Base-by-base conservation (phyloP, 2,797 vertebrate genomes). In the Apogon talboti region DNA sequence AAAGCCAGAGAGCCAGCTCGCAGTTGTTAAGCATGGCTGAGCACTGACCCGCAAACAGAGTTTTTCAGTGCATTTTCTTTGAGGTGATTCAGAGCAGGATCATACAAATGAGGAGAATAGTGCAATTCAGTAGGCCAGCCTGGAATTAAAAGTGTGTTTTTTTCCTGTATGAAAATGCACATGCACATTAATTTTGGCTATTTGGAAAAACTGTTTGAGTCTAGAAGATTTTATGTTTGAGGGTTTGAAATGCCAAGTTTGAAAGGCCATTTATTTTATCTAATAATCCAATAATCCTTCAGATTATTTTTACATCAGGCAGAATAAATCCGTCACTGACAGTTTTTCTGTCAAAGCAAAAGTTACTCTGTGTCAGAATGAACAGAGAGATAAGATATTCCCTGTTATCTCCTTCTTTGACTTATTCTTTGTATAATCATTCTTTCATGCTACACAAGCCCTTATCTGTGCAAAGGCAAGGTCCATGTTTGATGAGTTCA, bases 361-460 rank as follows among this genome's bases (percentile, higher is more conserved):
- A 14, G 44, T 43, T 38, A 45, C 52, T 38, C 24, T 14, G 28
- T 28, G 38, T 40, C 46, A n/a, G 66, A 77, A 60, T 49, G 66
- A 60, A 63, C 57, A 53, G 21, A 65, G 6, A 75, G 86, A 89
- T 89, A 82, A 91, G 89, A 87, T 84, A 76, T 61, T 73, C 60
- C 44, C 45, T 33, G 40, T 74, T 89, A 89, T 89, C 78, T 56
- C 12, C 24, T 16, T 16, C 51, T 71, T 52, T 74, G 61, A 74
- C 71, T 47, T 54, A 12, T 73, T 56, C 24, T 55, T 46, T 42
- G 46, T 47, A 33, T 66, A 70, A 71, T 68, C 33, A 4, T 43
- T 48, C 58, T 66, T 71, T 62, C 33, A 30, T 64, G 21, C 50
- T 38, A 43, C 41, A 33, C 9, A 9, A 42, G 18, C 38, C 48